These are phyloP conservation scores for Muscina levida DNA, from an alignment of 2,888 invertebrate species.

Conservation along the genomic window DNA sequence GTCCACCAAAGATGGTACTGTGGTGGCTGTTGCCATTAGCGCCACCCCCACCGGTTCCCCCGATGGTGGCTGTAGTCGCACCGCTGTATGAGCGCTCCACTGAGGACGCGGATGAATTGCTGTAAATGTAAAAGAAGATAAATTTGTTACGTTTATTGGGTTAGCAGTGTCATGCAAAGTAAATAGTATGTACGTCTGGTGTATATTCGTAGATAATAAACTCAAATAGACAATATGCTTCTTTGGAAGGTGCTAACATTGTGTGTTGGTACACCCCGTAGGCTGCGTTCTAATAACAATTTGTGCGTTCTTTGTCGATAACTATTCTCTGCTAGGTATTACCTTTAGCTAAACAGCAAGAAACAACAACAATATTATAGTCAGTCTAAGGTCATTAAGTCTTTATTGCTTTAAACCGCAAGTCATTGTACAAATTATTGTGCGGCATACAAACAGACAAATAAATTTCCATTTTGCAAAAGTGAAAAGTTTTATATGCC, in stretches of 20 bases:
- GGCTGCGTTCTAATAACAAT: no score
- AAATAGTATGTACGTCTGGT: background rate
- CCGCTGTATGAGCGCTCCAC: conserved; percentile 73
- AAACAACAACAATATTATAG: background rate
- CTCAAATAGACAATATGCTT: no score
- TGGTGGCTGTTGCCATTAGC: conserved; percentile 51
- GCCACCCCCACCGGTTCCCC: conserved; percentile 49
- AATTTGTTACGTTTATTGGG: conserved; percentile 9
- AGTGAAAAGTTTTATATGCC: no score
- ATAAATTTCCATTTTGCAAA: no score
- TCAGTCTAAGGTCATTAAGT: background rate
- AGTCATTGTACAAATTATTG: background rate
- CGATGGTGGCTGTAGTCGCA: conserved; percentile 68
- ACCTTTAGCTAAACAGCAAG: no score
- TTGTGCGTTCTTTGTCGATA: no score
- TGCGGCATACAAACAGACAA: background rate
- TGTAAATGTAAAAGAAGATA: conserved; percentile 59
- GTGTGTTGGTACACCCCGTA: no score
- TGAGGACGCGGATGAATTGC: conserved; percentile 77
- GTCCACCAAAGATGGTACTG: conserved; percentile 51
- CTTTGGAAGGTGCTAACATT: no score
- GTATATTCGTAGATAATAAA: no score
- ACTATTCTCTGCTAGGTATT: no score
- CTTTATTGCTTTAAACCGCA: background rate
- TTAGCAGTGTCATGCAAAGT: background rate